Evolutionary conservation across 2,113 vertebrate species (phyloP), one percentile per base, ranked within the genome.

Genomic region (Mola mola): DNA sequence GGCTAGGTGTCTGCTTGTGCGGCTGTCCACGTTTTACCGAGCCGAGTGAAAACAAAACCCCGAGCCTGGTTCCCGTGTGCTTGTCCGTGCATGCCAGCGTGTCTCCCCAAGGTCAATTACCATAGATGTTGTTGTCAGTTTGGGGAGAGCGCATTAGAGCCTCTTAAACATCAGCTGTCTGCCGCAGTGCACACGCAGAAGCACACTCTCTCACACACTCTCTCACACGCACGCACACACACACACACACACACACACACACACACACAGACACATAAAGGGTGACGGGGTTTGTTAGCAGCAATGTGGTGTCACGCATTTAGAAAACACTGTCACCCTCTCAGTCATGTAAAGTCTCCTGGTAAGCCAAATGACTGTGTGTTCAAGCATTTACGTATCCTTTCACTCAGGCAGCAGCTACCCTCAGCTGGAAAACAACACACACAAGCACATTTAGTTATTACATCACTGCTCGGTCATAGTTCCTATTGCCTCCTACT

Each of bases 111-210:
- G 70, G 73, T 73, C 75, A 58, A 82, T 80, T 82, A 76, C 58
- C 68, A 74, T 60, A 48, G 64, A 81, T 68, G 78, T 38, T 53
- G 55, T 60, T 75, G 75, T 77, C 63, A 82, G 47, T 75, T 60
- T 64, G 61, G 25, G 68, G 70, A 70, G 59, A 62, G 22, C 38
- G 38, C 65, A 79, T 74, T 85, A 64, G 51, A 61, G 65, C 67
- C 65, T 59, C 64, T 73, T 70, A 61, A 72, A 76, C 72, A 74
- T 74, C 78, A 68, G 40, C 56, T 50, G 70, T 69, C 67, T 59
- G 37, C 46, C 9, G 21, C 47, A 53, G 56, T 28, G 12, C 16
- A 5, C 17, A 9, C 2, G 2, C 28, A 9, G 5, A 3, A n/a
- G n/a, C n/a, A n/a, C n/a, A n/a, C n/a, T n/a, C n/a, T n/a, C n/a